These are phyloP conservation scores for Unio pictorum DNA, from an alignment of 2,888 invertebrate species.

Conservation along the genomic window DNA sequence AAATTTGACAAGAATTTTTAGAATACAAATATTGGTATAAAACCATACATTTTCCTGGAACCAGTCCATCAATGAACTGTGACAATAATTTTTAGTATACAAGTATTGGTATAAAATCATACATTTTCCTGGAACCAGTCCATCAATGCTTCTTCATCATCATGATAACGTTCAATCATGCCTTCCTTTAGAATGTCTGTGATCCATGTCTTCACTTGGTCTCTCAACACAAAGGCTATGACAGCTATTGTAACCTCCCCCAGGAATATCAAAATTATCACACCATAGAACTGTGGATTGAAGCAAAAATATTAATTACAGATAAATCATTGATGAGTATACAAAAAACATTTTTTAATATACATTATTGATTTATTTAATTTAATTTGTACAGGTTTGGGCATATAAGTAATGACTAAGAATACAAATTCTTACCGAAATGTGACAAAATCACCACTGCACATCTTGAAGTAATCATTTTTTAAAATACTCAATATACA, in stretches of 20 bases:
- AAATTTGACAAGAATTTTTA: neutral
- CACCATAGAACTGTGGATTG: slow-evolving; percentile 84
- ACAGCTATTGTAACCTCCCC: slow-evolving; percentile 93
- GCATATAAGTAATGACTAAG: neutral
- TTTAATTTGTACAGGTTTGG: neutral
- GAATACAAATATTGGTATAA: neutral
- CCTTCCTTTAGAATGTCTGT: slow-evolving; percentile 88
- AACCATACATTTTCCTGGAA: slow-evolving; percentile 87
- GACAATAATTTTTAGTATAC: neutral
- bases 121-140: slow-evolving; percentile 95
- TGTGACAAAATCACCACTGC: neutral
- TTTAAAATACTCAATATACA: too few relatives aligned
- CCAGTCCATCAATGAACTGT: slow-evolving; percentile 85
- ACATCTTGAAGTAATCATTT: too few relatives aligned
- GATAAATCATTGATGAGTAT: neutral
- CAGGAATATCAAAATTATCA: slow-evolving; percentile 88
- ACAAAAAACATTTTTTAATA: neutral
- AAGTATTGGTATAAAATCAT: slow-evolving; percentile 22
- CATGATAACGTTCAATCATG: slow-evolving; percentile 91
- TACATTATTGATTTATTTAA: neutral
- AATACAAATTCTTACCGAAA: neutral
- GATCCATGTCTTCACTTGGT: slow-evolving; percentile 86
- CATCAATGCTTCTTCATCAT: slow-evolving; percentile 92
- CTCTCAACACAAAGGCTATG: slow-evolving; percentile 93
- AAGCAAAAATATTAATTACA: slow-evolving; percentile 39